A percentile compares a stretch with the other conserved stretches of the same genome.
Conservation (phyloP, 2,113 vertebrate genomes). For the Meleagris gallopavo region DNA sequence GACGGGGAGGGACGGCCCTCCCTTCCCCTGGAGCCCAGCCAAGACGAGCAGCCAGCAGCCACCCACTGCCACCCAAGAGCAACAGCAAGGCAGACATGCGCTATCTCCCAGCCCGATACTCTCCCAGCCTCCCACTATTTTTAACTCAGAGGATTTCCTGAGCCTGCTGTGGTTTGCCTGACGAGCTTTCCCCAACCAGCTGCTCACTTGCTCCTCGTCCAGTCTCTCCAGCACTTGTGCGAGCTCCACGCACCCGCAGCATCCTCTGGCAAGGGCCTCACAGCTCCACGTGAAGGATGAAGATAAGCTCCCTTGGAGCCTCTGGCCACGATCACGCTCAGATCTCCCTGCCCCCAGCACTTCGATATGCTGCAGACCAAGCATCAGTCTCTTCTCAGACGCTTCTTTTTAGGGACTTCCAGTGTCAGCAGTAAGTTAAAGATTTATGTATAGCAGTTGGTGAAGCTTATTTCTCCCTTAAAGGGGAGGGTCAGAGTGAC, state of each 20-base stretch:
- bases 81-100: background rate
- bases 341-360: background rate
- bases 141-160: background rate
- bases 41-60: background rate
- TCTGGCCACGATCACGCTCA: background rate
- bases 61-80: background rate
- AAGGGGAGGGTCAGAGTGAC: background rate
- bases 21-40: background rate
- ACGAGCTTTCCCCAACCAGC: background rate
- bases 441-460: background rate
- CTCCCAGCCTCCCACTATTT: background rate
- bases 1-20: background rate
- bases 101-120: accelerated
- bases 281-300: background rate
- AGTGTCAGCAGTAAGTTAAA: background rate
- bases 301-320: background rate
- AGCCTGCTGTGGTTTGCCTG: background rate
- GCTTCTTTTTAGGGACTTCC: background rate
- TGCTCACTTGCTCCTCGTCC: background rate
- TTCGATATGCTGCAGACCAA: background rate
- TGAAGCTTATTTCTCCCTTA: constrained; percentile 11
- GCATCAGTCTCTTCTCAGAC: background rate
- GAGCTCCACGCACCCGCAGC: background rate
- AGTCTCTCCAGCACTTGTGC: background rate
- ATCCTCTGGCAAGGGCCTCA: background rate